Evolutionary conservation across 2,113 vertebrate species (phyloP).

Genomic region (Lonchura striata): DNA sequence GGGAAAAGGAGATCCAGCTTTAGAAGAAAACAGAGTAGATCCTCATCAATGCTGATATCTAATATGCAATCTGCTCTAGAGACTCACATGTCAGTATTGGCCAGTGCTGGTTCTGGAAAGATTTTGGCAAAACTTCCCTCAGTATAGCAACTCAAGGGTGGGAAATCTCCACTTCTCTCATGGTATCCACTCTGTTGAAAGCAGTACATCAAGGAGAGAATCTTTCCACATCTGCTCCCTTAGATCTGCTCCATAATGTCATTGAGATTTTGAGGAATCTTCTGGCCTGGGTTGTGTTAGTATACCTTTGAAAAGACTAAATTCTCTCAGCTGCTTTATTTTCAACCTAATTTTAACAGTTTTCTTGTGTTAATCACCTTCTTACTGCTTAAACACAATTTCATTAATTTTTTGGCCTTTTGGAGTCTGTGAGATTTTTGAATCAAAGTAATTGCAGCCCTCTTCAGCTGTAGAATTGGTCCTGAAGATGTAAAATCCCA

Average conservation of each 20-base stretch:
- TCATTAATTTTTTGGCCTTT: neutral
- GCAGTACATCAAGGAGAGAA: neutral
- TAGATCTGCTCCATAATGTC: neutral
- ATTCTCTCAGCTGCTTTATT: neutral
- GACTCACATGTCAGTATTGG: rapidly evolving
- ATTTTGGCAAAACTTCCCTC: neutral
- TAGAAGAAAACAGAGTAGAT: neutral
- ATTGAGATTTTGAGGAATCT: neutral
- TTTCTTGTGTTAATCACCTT: neutral
- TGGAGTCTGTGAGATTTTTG: neutral
- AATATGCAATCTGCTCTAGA: neutral
- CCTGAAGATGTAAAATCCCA: neutral
- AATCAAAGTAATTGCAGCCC: neutral
- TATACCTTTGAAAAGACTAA: neutral
- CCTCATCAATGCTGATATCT: neutral
- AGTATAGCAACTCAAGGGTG: neutral
- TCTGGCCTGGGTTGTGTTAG: neutral
- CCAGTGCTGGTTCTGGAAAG: neutral
- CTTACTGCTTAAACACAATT: neutral
- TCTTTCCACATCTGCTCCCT: rapidly evolving
- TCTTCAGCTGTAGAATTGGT: neutral
- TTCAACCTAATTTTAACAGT: neutral
- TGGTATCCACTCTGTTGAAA: neutral
- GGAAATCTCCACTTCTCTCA: neutral
- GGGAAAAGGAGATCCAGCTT: neutral